Base-by-base conservation (phyloP, 1,140 invertebrate species). In the Chironomus tepperi region DNA sequence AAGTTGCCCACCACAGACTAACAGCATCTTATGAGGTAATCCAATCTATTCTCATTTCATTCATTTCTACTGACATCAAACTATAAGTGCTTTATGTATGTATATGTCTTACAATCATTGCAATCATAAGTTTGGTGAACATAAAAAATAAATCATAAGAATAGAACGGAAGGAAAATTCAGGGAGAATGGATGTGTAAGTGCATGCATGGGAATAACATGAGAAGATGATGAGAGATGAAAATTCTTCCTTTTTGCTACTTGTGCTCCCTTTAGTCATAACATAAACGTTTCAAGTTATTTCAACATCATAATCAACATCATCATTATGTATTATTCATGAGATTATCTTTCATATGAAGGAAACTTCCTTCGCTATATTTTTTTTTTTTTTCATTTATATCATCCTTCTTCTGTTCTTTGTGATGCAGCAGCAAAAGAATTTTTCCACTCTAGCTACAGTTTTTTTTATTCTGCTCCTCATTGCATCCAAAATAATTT, bases 221-320 rank as follows among this genome's bases (percentile, higher is more conserved):
- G 3, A 57, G 10, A 57, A n/a, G 47, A 57, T 57, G 47, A 57
- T 57, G 47, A 57, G 47, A 57, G 12, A n/a, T n/a, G 10, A 57
- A 57, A 57, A 57, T 57, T n/a, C 12, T n/a, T 57, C 12, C 12
- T 57, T n/a, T n/a, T 15, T 34, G 24, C 24, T 34, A 5, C 24
- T 34, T 34, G 24, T 15, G 12, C n/a, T 57, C n/a, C 47, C 47
- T 57, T 15, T 57, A 34, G 24, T 34, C 47, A 15, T 57, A 57
- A n/a, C 47, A n/a, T 57, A 57, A 57, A 57, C 47, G 47, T 57
- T 57, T 57, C 47, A 57, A 57, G 12, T 57, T 57, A 57, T 57
- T 57, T 57, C 47, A 57, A 57, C 47, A 57, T 57, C 47, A 57
- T 57, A 57, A 57, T 57, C 47, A 57, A 57, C 47, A 57, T 57